Base-by-base conservation (phyloP, 2,888 invertebrate species). In the Julus scanicus region DNA sequence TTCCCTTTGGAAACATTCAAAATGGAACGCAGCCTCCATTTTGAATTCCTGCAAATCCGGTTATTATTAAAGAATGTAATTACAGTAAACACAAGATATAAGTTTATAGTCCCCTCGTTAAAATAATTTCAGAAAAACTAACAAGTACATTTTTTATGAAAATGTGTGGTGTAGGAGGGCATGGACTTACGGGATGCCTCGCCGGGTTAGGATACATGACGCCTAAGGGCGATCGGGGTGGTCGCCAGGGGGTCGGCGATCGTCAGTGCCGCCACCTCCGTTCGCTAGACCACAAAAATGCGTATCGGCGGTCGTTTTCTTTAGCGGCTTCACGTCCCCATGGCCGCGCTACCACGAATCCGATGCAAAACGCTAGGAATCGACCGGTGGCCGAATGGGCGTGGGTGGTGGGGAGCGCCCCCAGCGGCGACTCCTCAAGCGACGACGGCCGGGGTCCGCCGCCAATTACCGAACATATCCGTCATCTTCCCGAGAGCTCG, bases 121-220 rank as follows among this genome's bases (percentile, higher is more conserved):
- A 29, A 29, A 29, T 29, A 29, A 29, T 29, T 29, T 29, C 29
- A 29, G 44, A 44, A 8, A 44, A 8, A 44, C 8, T 44, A 8
- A 44, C 5, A 44, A 44, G 8, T 5, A 5, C 44, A 44, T 44
- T 44, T 44, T 44, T 44, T 44, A n/a, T 44, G 2, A 44, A 44
- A 5, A 5, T 44, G 44, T 13, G 9, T 8, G 53, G 53, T 53
- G 11, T 53, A 15, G 6, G 15, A 53, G 53, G 17, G 53, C 53
- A 15, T 3, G 53, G 53, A 89, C 90, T 90, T 90, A 90, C 90
- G 86, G 90, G 90, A 89, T 90, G 90, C 84, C 90, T 90, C 80
- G 90, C 90, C 44, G 90, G 90, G 57, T 89, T 89, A 15, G 89
- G 89, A 89, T 90, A 90, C 90, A 90, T 90, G 86, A 15, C 86